Percentiles rank a stretch among this genome's conserved stretches.
Conservation (phyloP, 92 coral and sea anemone species). For the Chrysogorgia sp. region DNA sequence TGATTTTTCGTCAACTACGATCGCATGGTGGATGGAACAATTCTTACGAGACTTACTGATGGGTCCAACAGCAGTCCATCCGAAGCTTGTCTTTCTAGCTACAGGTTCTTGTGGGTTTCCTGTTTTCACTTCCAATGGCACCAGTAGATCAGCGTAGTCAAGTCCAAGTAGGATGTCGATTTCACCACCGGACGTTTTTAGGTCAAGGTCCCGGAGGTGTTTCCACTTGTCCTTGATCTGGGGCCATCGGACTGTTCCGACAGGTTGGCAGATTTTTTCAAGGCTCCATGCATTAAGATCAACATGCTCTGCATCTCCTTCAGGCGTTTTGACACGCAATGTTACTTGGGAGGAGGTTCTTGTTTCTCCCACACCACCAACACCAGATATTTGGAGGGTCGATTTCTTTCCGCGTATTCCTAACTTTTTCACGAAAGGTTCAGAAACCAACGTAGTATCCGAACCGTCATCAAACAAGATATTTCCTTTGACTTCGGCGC, state of each 20-base stretch:
- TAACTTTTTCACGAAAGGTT: constrained; percentile 1
- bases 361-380: constrained; percentile 5
- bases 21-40: constrained; percentile 52
- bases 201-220: background rate
- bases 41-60: constrained; percentile 44
- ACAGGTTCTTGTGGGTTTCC: constrained; percentile 39
- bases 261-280: constrained; percentile 9
- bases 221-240: constrained; percentile 34
- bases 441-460: constrained; percentile 27
- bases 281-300: constrained; percentile 25
- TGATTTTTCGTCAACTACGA: constrained; percentile 23
- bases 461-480: constrained; percentile 38
- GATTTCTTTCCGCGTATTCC: constrained; percentile 31
- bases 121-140: constrained; percentile 39
- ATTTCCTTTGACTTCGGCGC: constrained; percentile 14
- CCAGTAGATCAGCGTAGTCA: constrained; percentile 32
- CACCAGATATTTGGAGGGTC: constrained; percentile 15
- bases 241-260: constrained; percentile 42
- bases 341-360: constrained; percentile 7
- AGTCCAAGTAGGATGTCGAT: constrained; percentile 42
- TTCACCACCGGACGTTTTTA: constrained; percentile 36
- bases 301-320: constrained; percentile 14
- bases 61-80: constrained; percentile 69
- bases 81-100: constrained; percentile 51
- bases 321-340: constrained; percentile 11